Evolutionary conservation across 2,888 invertebrate genomes (phyloP).

Genomic region (Anagyrus pseudococci): DNA sequence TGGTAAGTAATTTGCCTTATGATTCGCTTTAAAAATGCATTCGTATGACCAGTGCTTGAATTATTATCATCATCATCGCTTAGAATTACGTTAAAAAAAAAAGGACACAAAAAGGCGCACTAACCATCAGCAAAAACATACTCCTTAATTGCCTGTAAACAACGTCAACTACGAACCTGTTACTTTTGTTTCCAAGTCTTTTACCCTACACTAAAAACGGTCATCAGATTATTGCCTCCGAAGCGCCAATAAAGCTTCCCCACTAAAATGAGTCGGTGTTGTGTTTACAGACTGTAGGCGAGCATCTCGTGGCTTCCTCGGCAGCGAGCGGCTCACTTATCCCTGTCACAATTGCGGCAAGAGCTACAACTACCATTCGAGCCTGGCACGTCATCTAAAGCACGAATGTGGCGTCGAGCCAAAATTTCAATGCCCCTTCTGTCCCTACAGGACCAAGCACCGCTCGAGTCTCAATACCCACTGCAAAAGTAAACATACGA

Average conservation of each 20-base stretch:
- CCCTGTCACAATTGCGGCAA: conserved; percentile 63
- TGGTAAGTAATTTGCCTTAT: too few species aligned
- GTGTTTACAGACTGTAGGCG: conserved; percentile 9
- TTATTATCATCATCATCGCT: too few species aligned
- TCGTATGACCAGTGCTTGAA: too few species aligned
- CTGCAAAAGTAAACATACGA: conserved; percentile 53
- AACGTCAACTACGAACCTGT: too few species aligned
- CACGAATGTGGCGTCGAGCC: conserved; percentile 66
- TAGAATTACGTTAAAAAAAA: too few species aligned
- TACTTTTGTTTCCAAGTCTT: too few species aligned
- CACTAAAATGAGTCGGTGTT: background rate
- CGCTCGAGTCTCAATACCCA: conserved; percentile 58
- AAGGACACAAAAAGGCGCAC: too few species aligned
- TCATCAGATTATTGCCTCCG: too few species aligned
- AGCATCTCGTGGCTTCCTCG: background rate
- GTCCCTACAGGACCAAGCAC: conserved; percentile 58
- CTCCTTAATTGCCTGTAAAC: too few species aligned
- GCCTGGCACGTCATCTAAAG: conserved; percentile 59
- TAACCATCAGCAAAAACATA: background rate
- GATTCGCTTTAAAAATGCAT: too few species aligned
- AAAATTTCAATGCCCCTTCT: conserved; percentile 62
- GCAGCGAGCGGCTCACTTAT: conserved; percentile 44
- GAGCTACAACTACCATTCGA: conserved; percentile 60
- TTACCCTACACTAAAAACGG: background rate
- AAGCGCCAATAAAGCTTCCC: background rate